Evolutionary conservation across 2,113 vertebrate species (phyloP), one percentile per base, ranked within the genome.

Genomic region (Centrocercus urophasianus): DNA sequence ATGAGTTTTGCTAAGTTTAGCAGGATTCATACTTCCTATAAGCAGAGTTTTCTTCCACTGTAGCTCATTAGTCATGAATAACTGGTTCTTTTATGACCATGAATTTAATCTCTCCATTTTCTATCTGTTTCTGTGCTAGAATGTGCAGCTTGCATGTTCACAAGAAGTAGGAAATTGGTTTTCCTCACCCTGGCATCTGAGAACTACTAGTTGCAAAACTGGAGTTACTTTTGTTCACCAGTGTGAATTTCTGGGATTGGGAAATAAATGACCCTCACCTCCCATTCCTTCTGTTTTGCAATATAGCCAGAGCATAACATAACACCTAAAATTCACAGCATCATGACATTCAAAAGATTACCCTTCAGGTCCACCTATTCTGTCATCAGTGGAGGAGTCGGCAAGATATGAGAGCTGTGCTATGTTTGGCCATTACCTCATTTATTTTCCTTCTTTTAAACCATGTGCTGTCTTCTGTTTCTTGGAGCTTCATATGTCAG

Each of bases 391-490:
- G 69, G 34, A 78, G 65, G 42, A 86, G 65, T 75, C 45, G 64
- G 30, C 27, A 92, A 56, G 67, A 69, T 50, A 59, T 17, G 8
- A 52, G 20, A 36, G 45, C 16, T 89, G 69, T 80, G 38, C 52
- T 57, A 1, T 54, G 27, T 34, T 92, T 81, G 64, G 20, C 52
- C 73, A 88, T 86, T 92, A 90, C 69, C 30, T 95, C 76, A 91
- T 81, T 70, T 69, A 30, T 88, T 88, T 70, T 32, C 38, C 83
- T 93, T 89, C 73, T 80, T 83, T 93, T 74, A 65, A 32, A 11
- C 47, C 65, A 91, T 95, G 94, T 91, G 72, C n/a, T 81, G 72
- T 57, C 65, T 95, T 95, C 87, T 80, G 20, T 91, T 69, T 95
- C 88, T 94, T 85, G 30, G 43, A 7, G 6, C 17, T 89, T 87